phyloP scores from a whole-genome alignment of 1,140 invertebrate genomes.

The Globodera rostochiensis region DNA sequence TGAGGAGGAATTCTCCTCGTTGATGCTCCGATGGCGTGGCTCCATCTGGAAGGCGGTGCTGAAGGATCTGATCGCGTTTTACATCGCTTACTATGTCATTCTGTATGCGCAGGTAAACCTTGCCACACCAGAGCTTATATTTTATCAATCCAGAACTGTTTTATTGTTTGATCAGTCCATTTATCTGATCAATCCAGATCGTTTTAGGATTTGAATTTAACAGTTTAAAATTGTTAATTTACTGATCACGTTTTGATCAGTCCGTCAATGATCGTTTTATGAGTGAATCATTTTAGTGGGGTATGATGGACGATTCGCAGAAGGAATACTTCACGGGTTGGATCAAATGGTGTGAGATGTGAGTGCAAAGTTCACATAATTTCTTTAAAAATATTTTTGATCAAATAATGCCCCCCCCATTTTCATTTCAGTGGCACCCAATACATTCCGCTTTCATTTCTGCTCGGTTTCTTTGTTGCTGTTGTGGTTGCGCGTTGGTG shows the following conservation, averaged over 20 bases:
- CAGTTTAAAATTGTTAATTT: neutral
- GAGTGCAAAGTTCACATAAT: neutral
- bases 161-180: too few species aligned
- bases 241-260: too few species aligned
- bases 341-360: slow-evolving; percentile 62
- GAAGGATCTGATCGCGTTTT: slow-evolving; percentile 65
- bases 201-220: neutral
- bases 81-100: slow-evolving; percentile 65
- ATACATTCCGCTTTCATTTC: slow-evolving; percentile 64
- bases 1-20: slow-evolving; percentile 54
- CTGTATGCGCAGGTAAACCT: slow-evolving; percentile 59
- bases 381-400: slow-evolving; percentile 2
- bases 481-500: slow-evolving; percentile 65
- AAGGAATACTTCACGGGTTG: slow-evolving; percentile 66
- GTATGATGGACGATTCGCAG: slow-evolving; percentile 63
- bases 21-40: slow-evolving; percentile 65
- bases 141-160: too few species aligned
- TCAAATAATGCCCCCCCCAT: slow-evolving; percentile 29
- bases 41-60: slow-evolving; percentile 65
- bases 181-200: neutral
- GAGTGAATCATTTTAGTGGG: slow-evolving; percentile 53
- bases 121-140: too few species aligned
- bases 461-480: slow-evolving; percentile 66
- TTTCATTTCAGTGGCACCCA: slow-evolving; percentile 48
- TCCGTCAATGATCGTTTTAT: too few species aligned